Base-by-base conservation (phyloP, 2,797 vertebrate species). In the Hapalemur alaotrensis region DNA sequence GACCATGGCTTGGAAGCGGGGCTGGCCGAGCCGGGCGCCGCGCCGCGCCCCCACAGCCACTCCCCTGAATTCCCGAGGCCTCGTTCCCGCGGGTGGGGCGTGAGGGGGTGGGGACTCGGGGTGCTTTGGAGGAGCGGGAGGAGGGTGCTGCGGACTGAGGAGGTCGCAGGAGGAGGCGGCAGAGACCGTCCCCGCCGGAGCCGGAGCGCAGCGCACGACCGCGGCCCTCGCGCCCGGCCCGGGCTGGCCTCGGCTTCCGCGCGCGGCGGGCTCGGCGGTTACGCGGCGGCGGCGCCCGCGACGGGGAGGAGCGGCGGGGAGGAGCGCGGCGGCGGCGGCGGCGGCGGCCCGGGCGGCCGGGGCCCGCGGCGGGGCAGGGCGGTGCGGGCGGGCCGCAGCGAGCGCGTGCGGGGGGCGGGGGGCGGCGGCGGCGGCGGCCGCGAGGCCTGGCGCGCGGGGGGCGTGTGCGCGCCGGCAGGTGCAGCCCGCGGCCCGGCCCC, bases 1-100 rank as follows among this genome's bases (percentile, higher is more conserved):
- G 98, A 97, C 98, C 97, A 81, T 97, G 98, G 95, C 98, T 98
- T 97, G 98, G 97, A 95, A 98, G 98, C 97, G 98, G 93, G 96
- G 95, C 93, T 78, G 94, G 88, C 88, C 88, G 72, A 67, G 92
- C 95, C 5, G 80, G 81, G 89, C 61, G 94, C 80, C 50, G 81
- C 93, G 92, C 78, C 91, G 97, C 95, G 73, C 81, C 73, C 94
- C 95, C 91, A 93, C 96, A 81, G 95, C 96, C 97, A 92, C 97
- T 97, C 96, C 96, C 97, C 96, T 96, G 76, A 57, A 91, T 94
- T 67, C 78, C 72, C 63, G n/a, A 91, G 95, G 97, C 97, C 95
- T 93, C 69, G 78, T 65, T 70, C 75, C 95, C 86, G 91, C 94
- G 93, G 95, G 89, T 73, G 96, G 89, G 91, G 95, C 84, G 89